phyloP scores from a whole-genome alignment of 2,113 vertebrate species.

The Calyptomena viridis region DNA sequence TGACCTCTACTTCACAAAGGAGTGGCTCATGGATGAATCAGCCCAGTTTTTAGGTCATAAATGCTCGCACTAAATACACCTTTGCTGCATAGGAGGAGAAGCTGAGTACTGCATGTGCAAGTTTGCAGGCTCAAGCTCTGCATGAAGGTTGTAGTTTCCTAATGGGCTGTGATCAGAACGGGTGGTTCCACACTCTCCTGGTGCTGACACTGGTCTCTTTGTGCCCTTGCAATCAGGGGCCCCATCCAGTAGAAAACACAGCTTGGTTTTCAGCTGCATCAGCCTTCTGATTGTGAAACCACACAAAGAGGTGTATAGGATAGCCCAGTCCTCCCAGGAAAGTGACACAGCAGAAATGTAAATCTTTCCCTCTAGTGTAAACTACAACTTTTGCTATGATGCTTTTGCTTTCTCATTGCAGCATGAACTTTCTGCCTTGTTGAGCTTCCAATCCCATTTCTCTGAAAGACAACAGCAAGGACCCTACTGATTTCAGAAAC shows the following conservation, averaged over 20 bases:
- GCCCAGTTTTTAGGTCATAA: neutral
- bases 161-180: neutral
- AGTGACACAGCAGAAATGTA: neutral
- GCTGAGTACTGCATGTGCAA: rapidly evolving
- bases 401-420: neutral
- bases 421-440: neutral
- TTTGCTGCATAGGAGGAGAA: neutral
- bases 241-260: neutral
- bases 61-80: neutral
- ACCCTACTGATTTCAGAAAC: neutral
- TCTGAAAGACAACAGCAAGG: neutral
- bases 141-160: neutral
- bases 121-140: neutral
- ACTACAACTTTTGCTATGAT: neutral
- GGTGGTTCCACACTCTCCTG: rapidly evolving
- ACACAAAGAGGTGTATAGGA: rapidly evolving
- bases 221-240: neutral
- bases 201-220: neutral
- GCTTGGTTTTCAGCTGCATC: neutral
- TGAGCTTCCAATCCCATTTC: neutral
- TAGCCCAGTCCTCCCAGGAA: neutral
- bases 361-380: neutral
- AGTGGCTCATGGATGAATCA: neutral
- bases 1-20: neutral
- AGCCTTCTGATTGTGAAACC: neutral